Base-by-base conservation (phyloP, 2,113 vertebrate genomes). In the Ornithorhynchus anatinus region DNA sequence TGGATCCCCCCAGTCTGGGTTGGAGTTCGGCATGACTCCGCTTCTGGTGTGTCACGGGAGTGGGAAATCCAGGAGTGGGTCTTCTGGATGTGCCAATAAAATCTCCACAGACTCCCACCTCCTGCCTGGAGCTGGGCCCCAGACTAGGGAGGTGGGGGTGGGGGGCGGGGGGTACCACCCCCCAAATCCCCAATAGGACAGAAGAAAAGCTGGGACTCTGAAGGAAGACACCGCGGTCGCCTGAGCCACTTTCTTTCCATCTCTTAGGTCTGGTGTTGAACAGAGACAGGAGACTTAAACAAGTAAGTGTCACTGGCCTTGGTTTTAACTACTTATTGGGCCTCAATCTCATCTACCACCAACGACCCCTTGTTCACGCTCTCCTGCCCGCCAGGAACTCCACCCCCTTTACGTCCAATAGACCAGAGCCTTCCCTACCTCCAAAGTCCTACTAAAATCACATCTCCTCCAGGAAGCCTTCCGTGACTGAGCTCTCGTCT, bases 211-310 rank as follows among this genome's bases (percentile, higher is more conserved):
- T n/a, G n/a, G n/a, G n/a, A n/a, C n/a, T n/a, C n/a, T n/a, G n/a
- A n/a, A n/a, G n/a, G n/a, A n/a, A n/a, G n/a, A n/a, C n/a, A n/a
- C n/a, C n/a, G n/a, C n/a, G n/a, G n/a, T n/a, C n/a, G n/a, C n/a
- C n/a, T 22, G 19, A 44, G 2, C 5, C 19, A 2, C 10, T 0
- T 0, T 42, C 54, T 36, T 2, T 68, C 25, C 78, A 16, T 12
- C 6, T 8, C 67, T 73, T 69, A 93, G 92, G 92, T 4, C n/a
- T 94, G 81, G 68, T 85, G 5, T 84, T 88, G 62, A 94, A 88
- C 79, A 89, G 91, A 74, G 90, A 93, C 74, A 48, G 72, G 42
- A 90, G 90, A 79, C 42, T 79, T 29, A 2, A 3, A 1, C 32
- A 0, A 84, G 90, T 92, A 64, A 91, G 91, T 77, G 7, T 9